Base-by-base conservation (phyloP, 2,888 invertebrate species). In the Dermolepida albohirtum region DNA sequence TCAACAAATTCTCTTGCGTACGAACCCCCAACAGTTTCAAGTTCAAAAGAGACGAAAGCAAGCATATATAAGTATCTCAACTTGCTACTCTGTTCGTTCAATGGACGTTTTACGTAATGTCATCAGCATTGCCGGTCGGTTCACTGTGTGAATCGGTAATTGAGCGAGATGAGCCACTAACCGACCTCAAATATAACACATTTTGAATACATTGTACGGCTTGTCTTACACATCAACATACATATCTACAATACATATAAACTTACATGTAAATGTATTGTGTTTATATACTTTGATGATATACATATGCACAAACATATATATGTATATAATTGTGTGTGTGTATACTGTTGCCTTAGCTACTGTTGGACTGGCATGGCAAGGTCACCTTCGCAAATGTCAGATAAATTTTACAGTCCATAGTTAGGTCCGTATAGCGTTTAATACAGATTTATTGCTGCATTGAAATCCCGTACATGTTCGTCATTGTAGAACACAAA, bases 301-400 rank as follows among this genome's bases (percentile, higher is more conserved):
- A 8, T 6, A 43, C 43, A 43, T 11, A 14, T 47, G 47, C 12
- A 47, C 14, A 14, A 10, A n/a, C 47, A 6, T 47, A 16, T 44
- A 44, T 7, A 16, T 10, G 47, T 47, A 47, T 6, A 14, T 47
- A 47, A 17, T 5, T 17, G 22, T 49, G n/a, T 2, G 8, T 12
- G 7, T 14, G 5, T 17, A 14, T 14, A 47, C 17, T 14, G 47
- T 47, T 34, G 34, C 8, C 39, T 54, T 34, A 39, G 17, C 54
- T 54, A 54, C 54, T 16, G 54, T 7, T 40, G 14, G 14, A 39
- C n/a, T 14, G 16, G 16, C 40, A n/a, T 29, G 14, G 12, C 62
- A 50, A 62, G 62, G 62, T 62, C 47, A 62, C 62, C 62, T 62
- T 62, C 47, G 49, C 49, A 62, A 62, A 62, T 62, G 62, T 62